phyloP scores from a whole-genome alignment of 2,113 vertebrate species.

The Hyaena hyaena region DNA sequence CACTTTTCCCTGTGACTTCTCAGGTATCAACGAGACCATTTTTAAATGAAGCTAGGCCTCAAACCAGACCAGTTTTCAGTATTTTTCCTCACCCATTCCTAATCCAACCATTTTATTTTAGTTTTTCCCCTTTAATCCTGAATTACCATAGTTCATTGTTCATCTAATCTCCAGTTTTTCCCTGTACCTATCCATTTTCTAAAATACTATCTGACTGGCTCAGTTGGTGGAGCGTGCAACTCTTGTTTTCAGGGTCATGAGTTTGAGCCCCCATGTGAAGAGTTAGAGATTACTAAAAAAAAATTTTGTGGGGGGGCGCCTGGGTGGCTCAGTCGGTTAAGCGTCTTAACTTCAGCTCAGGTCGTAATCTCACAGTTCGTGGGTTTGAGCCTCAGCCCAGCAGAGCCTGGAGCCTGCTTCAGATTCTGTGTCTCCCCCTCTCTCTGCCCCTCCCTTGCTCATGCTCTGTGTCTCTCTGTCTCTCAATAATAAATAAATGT shows the following conservation, averaged over 20 bases:
- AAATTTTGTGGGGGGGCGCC: neutral
- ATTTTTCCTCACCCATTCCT: neutral
- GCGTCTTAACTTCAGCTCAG: too few relatives aligned
- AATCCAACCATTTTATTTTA: neutral
- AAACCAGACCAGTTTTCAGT: neutral
- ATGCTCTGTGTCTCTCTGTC: too few relatives aligned
- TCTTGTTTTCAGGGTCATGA: neutral
- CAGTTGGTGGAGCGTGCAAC: neutral
- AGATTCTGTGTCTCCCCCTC: too few relatives aligned
- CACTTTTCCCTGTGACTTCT: neutral
- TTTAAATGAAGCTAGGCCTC: constrained; percentile 8
- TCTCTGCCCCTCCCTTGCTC: too few relatives aligned
- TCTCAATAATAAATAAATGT: too few relatives aligned
- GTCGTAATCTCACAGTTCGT: too few relatives aligned
- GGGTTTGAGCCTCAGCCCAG: too few relatives aligned
- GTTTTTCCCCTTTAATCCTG: neutral
- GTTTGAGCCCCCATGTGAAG: neutral
- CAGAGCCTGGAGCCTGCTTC: too few relatives aligned
- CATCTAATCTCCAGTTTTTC: neutral
- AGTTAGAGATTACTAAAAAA: neutral
- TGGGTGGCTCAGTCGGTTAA: too few relatives aligned
- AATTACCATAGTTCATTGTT: neutral
- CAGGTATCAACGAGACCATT: neutral
- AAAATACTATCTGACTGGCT: neutral
- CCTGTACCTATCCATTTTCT: neutral